These are phyloP conservation scores for Marmota flaviventris DNA, from an alignment of 2,113 vertebrate genomes.

Conservation along the genomic window DNA sequence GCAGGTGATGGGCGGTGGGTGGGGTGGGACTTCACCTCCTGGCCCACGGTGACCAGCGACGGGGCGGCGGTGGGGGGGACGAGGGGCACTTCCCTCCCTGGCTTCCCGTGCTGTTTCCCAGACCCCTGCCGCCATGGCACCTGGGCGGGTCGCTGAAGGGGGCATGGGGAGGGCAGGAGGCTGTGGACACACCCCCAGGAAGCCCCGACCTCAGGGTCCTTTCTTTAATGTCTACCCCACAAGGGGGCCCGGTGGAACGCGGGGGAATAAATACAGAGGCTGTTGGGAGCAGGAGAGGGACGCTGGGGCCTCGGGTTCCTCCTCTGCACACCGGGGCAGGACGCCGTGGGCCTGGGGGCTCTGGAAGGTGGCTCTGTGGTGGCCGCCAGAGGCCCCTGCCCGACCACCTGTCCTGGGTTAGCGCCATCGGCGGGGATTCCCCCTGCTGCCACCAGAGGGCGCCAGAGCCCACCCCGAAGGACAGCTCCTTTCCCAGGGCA, in stretches of 20 bases:
- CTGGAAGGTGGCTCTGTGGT: not conserved
- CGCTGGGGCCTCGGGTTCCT: not conserved
- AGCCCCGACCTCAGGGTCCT: not conserved
- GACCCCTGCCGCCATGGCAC: accelerated
- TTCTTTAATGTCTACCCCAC: slow-evolving; percentile 49
- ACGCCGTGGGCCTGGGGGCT: not conserved
- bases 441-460: slow-evolving; percentile 1
- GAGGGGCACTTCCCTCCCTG: too few species aligned
- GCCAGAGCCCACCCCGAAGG: not conserved
- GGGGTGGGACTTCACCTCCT: too few species aligned
- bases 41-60: too few species aligned
- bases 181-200: not conserved
- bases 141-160: not conserved
- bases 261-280: slow-evolving; percentile 64
- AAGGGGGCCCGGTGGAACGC: not conserved
- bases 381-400: too few species aligned
- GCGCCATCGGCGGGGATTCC: too few species aligned
- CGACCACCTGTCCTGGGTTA: too few species aligned
- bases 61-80: too few species aligned
- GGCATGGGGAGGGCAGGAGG: not conserved
- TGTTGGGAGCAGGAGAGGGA: not conserved
- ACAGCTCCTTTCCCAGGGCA: accelerated
- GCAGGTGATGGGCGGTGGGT: too few species aligned
- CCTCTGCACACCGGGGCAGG: not conserved
- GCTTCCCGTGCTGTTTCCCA: not conserved